These are phyloP conservation scores for Delia radicum DNA, from an alignment of 1,140 invertebrate genomes.

Conservation along the genomic window DNA sequence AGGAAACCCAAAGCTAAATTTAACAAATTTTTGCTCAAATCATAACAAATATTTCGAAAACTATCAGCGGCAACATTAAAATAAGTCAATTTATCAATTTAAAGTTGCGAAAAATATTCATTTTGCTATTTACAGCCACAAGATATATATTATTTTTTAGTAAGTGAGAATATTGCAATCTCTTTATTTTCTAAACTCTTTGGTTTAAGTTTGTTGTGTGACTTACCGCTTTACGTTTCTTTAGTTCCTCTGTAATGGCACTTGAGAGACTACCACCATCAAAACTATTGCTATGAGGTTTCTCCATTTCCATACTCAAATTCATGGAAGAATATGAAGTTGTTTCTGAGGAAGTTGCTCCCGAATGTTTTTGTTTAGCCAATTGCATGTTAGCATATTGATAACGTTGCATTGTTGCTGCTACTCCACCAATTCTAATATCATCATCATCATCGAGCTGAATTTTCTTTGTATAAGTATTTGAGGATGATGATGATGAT, in stretches of 20 bases:
- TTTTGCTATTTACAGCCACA: too few species aligned
- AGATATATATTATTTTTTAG: too few species aligned
- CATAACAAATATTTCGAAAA: too few species aligned
- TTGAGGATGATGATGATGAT: background rate
- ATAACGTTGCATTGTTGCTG: conserved; percentile 6
- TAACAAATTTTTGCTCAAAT: too few species aligned
- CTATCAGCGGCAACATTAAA: too few species aligned
- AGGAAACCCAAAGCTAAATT: too few species aligned
- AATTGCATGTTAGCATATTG: conserved; percentile 10
- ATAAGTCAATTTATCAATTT: too few species aligned
- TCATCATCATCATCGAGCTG: background rate
- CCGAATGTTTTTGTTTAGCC: background rate
- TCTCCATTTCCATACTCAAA: background rate
- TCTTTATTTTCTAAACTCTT: too few species aligned
- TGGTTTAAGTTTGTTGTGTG: too few species aligned
- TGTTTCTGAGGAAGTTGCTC: background rate
- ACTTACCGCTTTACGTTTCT: conserved; percentile 62
- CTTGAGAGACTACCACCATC: conserved; percentile 51
- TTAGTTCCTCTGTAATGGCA: conserved; percentile 63
- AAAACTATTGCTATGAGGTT: background rate
- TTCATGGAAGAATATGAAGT: background rate
- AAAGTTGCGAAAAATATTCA: too few species aligned
- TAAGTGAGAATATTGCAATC: too few species aligned
- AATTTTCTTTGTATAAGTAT: background rate
- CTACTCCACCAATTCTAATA: background rate